Percentiles rank a stretch among this genome's conserved stretches.
These are phyloP conservation scores for Mystacornis crossleyi DNA, from an alignment of 2,113 vertebrate species.

Conservation along the genomic window DNA sequence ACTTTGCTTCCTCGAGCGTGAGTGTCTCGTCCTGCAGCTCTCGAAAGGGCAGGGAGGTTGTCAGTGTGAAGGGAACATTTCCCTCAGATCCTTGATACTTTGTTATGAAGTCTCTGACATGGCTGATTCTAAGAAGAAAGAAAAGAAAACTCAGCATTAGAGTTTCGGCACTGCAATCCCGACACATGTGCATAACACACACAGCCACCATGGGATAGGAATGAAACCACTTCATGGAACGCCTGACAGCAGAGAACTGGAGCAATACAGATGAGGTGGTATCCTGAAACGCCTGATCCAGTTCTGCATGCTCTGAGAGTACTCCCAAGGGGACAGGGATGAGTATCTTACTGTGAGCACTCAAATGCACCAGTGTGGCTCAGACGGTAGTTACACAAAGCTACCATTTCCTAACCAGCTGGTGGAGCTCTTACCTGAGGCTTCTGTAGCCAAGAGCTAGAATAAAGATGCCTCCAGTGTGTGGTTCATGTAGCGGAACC, in stretches of 20 bases:
- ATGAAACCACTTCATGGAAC: background rate
- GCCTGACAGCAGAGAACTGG: background rate
- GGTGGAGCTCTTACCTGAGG: conserved; percentile 28
- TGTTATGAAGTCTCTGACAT: conserved; percentile 87
- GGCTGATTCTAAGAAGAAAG: conserved; percentile 80
- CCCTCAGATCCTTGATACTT: conserved; percentile 79
- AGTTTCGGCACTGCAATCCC: background rate
- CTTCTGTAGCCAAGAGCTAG: background rate
- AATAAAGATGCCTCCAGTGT: background rate
- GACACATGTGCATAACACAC: fast-evolving
- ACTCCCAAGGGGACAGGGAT: background rate
- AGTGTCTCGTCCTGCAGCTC: conserved; percentile 80
- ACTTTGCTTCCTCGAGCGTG: conserved; percentile 85
- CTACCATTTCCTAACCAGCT: background rate
- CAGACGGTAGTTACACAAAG: background rate
- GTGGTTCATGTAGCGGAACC: background rate
- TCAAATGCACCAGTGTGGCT: background rate
- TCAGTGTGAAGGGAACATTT: conserved; percentile 82
- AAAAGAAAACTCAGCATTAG: background rate
- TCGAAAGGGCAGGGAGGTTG: conserved; percentile 84
- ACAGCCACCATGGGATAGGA: background rate
- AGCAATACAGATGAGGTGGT: background rate
- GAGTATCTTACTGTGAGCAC: background rate
- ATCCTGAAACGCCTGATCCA: background rate
- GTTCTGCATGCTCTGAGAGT: background rate